Evolutionary conservation across 1,140 invertebrate species (phyloP).

Genomic region (Drosophila athabasca): DNA sequence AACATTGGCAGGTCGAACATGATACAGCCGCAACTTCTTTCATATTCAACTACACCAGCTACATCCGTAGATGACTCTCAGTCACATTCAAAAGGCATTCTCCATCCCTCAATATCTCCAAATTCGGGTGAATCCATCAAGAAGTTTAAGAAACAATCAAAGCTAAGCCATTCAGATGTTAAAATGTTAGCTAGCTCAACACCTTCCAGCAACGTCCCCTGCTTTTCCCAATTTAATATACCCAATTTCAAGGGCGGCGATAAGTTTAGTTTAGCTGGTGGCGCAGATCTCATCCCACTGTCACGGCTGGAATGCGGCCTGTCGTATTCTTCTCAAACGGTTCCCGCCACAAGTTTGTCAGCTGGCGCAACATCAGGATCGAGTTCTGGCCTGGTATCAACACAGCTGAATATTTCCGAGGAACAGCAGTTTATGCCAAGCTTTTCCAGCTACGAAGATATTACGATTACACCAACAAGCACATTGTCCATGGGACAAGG

Average conservation of each 20-base stretch:
- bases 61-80: background rate
- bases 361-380: slow-evolving; percentile 59
- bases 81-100: background rate
- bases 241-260: slow-evolving; percentile 57
- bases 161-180: slow-evolving; percentile 14
- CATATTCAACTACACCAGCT: background rate
- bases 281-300: slow-evolving; percentile 75
- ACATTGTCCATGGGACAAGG: background rate
- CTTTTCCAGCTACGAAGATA: slow-evolving; percentile 54
- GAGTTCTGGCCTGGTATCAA: background rate
- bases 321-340: slow-evolving; percentile 52
- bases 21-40: slow-evolving; percentile 22
- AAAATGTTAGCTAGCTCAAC: background rate
- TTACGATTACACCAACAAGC: slow-evolving; percentile 64
- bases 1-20: slow-evolving; percentile 13
- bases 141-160: slow-evolving; percentile 30
- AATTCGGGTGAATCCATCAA: slow-evolving; percentile 6
- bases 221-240: slow-evolving; percentile 47
- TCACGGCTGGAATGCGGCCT: slow-evolving; percentile 51
- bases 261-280: slow-evolving; percentile 73
- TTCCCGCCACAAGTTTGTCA: slow-evolving; percentile 50
- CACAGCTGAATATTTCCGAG: slow-evolving; percentile 8
- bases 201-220: background rate
- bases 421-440: slow-evolving; percentile 33
- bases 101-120: background rate